Evolutionary conservation across 2,888 invertebrate genomes (phyloP).

Genomic region (Sphinx pinastri): DNA sequence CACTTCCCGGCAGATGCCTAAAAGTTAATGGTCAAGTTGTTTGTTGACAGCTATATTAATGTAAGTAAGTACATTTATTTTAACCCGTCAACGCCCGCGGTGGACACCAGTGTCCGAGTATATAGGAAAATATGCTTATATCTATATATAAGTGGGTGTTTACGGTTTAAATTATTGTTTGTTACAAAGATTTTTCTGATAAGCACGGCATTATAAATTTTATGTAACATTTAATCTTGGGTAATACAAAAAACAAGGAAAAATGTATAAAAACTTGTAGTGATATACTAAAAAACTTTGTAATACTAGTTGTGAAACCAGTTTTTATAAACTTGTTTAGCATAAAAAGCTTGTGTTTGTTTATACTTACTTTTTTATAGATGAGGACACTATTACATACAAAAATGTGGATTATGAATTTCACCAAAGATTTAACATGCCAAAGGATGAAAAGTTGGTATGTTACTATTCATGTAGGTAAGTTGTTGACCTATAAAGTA

Average conservation of each 20-base stretch:
- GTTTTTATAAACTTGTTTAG: constrained; percentile 11
- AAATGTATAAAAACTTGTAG: neutral
- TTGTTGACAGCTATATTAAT: neutral
- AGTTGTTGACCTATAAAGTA: constrained; percentile 42
- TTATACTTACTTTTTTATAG: constrained; percentile 71
- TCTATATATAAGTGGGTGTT: no score
- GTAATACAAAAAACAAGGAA: neutral
- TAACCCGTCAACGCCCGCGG: no score
- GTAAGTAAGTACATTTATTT: neutral
- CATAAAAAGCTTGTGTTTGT: constrained; percentile 27
- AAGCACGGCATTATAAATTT: no score
- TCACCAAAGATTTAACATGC: constrained; percentile 94
- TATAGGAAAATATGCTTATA: no score
- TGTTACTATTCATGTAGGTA: constrained; percentile 97
- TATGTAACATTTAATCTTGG: no score
- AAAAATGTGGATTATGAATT: constrained; percentile 92
- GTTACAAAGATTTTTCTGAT: neutral
- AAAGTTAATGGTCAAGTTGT: no score
- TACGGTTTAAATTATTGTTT: no score
- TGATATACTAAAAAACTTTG: neutral
- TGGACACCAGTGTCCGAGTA: no score
- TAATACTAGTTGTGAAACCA: neutral
- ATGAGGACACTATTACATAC: constrained; percentile 92
- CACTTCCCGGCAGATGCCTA: no score
- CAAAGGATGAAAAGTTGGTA: constrained; percentile 97